Evolutionary conservation across 2,888 invertebrate genomes (phyloP), one percentile per base, ranked within the genome.

Genomic region (Beris chalybata): DNA sequence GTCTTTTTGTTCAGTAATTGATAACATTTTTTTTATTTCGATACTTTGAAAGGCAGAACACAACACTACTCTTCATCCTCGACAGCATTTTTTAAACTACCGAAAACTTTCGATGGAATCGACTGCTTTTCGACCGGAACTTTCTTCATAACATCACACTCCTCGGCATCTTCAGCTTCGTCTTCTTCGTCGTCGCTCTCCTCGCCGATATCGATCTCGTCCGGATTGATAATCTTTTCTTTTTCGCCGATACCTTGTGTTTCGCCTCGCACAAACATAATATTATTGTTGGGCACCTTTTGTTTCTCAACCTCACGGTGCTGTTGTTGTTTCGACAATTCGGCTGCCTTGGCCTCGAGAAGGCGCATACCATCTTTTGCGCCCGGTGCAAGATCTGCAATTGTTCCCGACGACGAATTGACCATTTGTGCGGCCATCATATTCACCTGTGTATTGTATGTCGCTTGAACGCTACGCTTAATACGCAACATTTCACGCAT

Each of bases 361-460:
- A 93, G 84, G 73, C 92, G 86, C 95, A 95, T 95, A 7, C 92
- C 92, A 82, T 95, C 94, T 74, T 89, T 87, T 73, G 87, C 87
- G 38, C 89, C 90, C 44, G 89, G 89, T 38, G 90, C 88, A 69
- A 89, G 83, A 76, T 90, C 90, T 1, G 89, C 89, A 56, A 89
- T 82, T 31, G 89, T 88, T 15, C 89, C 87, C 45, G 87, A 84
- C 64, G 84, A 84, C 22, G 91, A 91, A 74, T 90, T 93, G 73
- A 97, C 83, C 91, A 97, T 96, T 81, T 97, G 97, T 0, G 97
- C 96, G 12, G 96, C 94, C 96, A 98, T 97, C 92, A 97, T 97
- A 79, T 98, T 98, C n/a, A 88, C 88, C 84, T 98, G 97, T 1
- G 97, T 98, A 79, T 98, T 99, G 79, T 95, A 99, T 75, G 93